Base-by-base conservation (phyloP, 2,797 vertebrate species). In the Dendrocincla tyrannina region DNA sequence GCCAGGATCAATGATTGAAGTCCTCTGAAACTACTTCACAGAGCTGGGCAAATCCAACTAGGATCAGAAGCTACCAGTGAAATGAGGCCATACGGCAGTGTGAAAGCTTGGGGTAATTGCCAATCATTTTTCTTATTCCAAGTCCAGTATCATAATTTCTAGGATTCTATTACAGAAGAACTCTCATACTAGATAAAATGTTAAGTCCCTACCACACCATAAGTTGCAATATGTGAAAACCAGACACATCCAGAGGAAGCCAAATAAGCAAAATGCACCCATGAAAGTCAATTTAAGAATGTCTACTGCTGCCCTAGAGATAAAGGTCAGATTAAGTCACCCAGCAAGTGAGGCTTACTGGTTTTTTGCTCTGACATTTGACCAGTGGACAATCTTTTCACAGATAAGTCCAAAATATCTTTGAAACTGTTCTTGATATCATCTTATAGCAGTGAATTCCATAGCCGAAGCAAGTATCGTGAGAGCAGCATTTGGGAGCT, bases 131-230 rank as follows among this genome's bases (percentile, higher is more conserved):
- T 85, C 28, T 74, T 75, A 63, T n/a, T 84, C n/a, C 27, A 74
- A 42, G 50, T 64, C 49, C 37, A 60, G 60, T 30, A 81, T 10
- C 46, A 11, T 13, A 39, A 77, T 33, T 84, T 77, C 46, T 63
- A 78, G 33, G 58, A 52, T 49, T 73, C 42, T 59, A 2, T 44
- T 33, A 25, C 42, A 77, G 62, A 69, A 66, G 30, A 76, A 28
- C 24, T 58, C 30, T 17, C 0, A 0, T 17, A 19, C 11, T 22
- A 41, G 20, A 62, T 35, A 7, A 8, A 44, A 58, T 39, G 23
- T 39, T 30, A 66, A 39, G 15, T 56, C 23, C 14, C 18, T 10
- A 37, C 8, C 32, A 78, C 0, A 1, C 5, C 47, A 14, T 9
- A 46, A 22, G 37, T 77, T 56, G 12, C 52, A 90, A 15, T 9